Evolutionary conservation across 2,113 vertebrate species (phyloP).

Genomic region (Trichomycterus rosablanca): DNA sequence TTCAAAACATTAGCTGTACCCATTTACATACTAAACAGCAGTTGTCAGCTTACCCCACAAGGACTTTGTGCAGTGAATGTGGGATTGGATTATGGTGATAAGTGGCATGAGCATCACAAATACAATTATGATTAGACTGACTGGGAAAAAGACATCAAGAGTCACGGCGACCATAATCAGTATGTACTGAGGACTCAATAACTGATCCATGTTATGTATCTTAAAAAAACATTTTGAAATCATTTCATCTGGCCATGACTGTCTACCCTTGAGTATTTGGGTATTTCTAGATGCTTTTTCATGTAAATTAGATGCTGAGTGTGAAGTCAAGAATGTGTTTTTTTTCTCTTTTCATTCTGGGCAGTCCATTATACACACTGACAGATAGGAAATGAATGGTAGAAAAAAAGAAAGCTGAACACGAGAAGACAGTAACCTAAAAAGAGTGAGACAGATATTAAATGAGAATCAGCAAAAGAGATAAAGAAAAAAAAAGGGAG

Average conservation of each 20-base stretch:
- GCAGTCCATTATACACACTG: slow-evolving; percentile 51
- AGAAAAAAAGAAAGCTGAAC: neutral
- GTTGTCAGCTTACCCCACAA: too few relatives aligned
- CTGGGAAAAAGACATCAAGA: too few relatives aligned
- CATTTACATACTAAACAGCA: too few relatives aligned
- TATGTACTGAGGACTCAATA: neutral
- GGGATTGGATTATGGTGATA: too few relatives aligned
- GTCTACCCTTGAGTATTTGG: slow-evolving; percentile 44
- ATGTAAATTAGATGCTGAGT: slow-evolving; percentile 57
- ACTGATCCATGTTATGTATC: too few relatives aligned
- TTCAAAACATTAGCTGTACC: too few relatives aligned
- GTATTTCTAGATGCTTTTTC: slow-evolving; percentile 32
- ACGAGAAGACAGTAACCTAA: neutral
- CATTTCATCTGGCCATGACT: slow-evolving; percentile 35
- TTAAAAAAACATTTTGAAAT: slow-evolving; percentile 27
- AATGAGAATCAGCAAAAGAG: neutral
- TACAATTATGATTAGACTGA: too few relatives aligned
- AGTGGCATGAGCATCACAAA: too few relatives aligned
- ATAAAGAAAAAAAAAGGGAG: slow-evolving; percentile 36
- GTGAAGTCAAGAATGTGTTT: slow-evolving; percentile 54
- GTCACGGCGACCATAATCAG: neutral
- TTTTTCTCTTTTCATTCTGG: slow-evolving; percentile 51
- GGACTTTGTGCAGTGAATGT: too few relatives aligned
- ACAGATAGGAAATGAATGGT: slow-evolving; percentile 12
- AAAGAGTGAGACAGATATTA: neutral